phyloP scores from a whole-genome alignment of 2,888 invertebrate species.

The Apamea anceps region DNA sequence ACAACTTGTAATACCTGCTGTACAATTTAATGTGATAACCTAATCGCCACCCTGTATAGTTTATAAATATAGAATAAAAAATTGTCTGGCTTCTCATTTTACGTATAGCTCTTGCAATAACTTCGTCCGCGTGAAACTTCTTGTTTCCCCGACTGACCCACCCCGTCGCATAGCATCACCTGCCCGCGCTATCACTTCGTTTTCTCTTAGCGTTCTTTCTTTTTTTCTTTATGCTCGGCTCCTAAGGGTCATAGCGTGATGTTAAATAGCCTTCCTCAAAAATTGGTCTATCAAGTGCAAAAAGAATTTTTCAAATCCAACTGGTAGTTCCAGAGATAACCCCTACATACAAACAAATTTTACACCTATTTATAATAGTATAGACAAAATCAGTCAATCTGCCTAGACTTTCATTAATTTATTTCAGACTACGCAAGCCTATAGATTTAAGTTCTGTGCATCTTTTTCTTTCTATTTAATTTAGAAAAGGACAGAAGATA shows the following conservation, averaged over 20 bases:
- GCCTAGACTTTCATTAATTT: too few relatives aligned
- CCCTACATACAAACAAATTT: too few relatives aligned
- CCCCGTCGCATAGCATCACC: too few relatives aligned
- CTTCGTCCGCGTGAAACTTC: background rate
- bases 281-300: background rate
- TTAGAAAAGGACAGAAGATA: too few relatives aligned
- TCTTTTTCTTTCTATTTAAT: too few relatives aligned
- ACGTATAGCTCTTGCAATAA: background rate
- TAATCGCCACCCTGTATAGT: too few relatives aligned
- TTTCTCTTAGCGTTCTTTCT: background rate
- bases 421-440: too few relatives aligned
- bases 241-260: background rate
- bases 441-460: too few relatives aligned
- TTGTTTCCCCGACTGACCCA: background rate
- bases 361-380: background rate
- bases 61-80: conserved; percentile 66
- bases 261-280: background rate
- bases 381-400: background rate
- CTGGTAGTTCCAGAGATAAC: too few relatives aligned
- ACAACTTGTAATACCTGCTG: too few relatives aligned
- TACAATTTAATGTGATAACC: too few relatives aligned
- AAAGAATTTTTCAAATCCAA: background rate
- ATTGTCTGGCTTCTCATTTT: conserved; percentile 45
- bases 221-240: background rate
- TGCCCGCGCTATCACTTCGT: too few relatives aligned